Base-by-base conservation (phyloP, 2,113 vertebrate genomes). In the Pedetes capensis region DNA sequence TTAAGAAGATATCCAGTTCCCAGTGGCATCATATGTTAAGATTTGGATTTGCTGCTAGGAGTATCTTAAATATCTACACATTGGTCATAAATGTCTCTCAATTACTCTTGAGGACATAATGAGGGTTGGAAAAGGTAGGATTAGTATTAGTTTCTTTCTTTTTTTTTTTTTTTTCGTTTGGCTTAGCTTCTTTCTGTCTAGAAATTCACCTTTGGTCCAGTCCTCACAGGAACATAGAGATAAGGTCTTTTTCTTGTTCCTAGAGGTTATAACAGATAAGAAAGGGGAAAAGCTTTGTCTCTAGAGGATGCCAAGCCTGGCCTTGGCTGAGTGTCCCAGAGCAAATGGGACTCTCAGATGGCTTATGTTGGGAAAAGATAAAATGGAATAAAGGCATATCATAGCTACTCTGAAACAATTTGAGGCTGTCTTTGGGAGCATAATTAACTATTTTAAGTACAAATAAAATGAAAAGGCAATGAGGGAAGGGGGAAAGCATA, bases 331-430 rank as follows among this genome's bases (percentile, higher is more conserved):
- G 14, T 37, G 8, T 71, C 34, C 29, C 23, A 44, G 37, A 59
- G 13, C 27, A 83, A 61, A 74, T 16, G 12, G 6, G 51, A 13
- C 12, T 34, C 3, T 6, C 25, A 51, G 8, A 11, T n/a, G 76
- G 83, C 11, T 83, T 8, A 11, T 23, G 13, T 6, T 6, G 5
- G 39, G 32, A 23, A 32, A 57, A 29, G 47, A 68, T 37, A 17
- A 55, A 10, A 4, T 51, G 9, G 5, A 18, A 3, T 2, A 4
- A 2, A 1, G 29, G 5, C 20, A 37, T 8, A 51, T 63, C 13
- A 6, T 4, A 75, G 34, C 8, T 18, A 14, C 47, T 55, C 53
- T 75, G 49, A 51, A 72, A 59, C 44, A 37, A 34, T 49, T 57
- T 44, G 55, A 81, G 11, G n/a, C 2, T 80, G 32, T 44, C 59